Evolutionary conservation across 2,888 invertebrate species (phyloP), one percentile per base, ranked within the genome.

Genomic region (Tridacna gigas): DNA sequence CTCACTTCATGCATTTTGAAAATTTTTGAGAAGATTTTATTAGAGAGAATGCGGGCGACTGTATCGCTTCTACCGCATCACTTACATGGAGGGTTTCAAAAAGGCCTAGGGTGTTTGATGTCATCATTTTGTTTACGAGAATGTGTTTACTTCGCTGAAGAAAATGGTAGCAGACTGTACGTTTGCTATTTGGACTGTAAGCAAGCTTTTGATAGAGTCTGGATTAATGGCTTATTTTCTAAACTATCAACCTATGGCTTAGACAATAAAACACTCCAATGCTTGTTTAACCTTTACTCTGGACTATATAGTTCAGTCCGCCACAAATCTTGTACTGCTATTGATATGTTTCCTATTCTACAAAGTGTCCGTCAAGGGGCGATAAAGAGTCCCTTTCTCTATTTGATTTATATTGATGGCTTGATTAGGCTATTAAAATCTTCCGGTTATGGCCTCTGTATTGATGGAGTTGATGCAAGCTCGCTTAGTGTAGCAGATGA

Each of bases 201-300:
- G 22, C 45, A 80, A 37, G 80, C 80, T 2, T 80, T 80, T 69
- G 80, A 80, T 48, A 11, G 67, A 11, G 76, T 80, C 0, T 80
- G 80, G 80, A 75, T 76, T 63, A 37, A 75, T n/a, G 74, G 75
- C 9, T 75, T 80, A n/a, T 61, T 80, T n/a, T 76, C 60, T 48
- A 80, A 80, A 26, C 63, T 80, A n/a, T 28, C n/a, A 26, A 37
- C 63, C 2, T 26, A 12, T 48, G 65, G 63, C 9, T 45, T 80
- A 7, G 66, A 75, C 22, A n/a, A 66, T 18, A n/a, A 18, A 26
- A 65, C 66, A 22, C 63, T 74, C 12, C 26, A 51, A 12, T 0
- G 65, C 0, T 56, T 80, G 18, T 7, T 48, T 7, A 67, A 67
- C 15, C 20, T 80, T 20, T 76, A 80, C 48, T n/a, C 18, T 4